Evolutionary conservation across 2,888 invertebrate species (phyloP).

Genomic region (Drosophila birchii): DNA sequence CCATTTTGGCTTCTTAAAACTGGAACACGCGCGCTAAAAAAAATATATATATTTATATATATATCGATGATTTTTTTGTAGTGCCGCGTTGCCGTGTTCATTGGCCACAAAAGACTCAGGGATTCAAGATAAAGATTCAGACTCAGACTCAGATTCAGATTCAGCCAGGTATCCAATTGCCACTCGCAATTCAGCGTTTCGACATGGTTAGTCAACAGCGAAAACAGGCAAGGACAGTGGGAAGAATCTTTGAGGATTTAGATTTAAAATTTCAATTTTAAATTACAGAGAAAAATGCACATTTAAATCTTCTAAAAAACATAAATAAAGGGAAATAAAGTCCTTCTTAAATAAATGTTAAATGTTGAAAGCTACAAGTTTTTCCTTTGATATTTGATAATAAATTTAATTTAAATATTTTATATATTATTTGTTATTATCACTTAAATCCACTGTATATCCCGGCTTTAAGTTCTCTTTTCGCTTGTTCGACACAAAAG

Average conservation of each 20-base stretch:
- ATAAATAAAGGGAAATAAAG: too few species aligned
- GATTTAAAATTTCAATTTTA: neutral
- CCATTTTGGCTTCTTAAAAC: constrained; percentile 31
- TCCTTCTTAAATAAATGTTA: too few species aligned
- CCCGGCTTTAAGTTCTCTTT: constrained; percentile 10
- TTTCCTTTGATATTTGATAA: too few species aligned
- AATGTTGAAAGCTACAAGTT: too few species aligned
- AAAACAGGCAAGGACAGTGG: constrained; percentile 43
- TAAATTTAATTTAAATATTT: too few species aligned
- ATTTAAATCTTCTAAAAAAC: too few species aligned
- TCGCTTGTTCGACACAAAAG: constrained; percentile 66
- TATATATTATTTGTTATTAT: too few species aligned
- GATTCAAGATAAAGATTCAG: constrained; percentile 38
- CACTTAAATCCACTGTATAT: constrained; percentile 52
- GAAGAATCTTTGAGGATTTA: neutral
- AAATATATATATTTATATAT: neutral
- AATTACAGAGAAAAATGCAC: too few species aligned
- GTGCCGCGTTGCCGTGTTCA: constrained; percentile 63
- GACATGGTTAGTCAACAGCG: constrained; percentile 64
- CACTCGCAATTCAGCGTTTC: constrained; percentile 54
- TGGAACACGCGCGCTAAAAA: constrained; percentile 41
- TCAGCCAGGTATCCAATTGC: constrained; percentile 73
- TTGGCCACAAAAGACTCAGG: constrained; percentile 59
- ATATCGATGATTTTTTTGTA: constrained; percentile 44
- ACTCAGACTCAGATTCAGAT: constrained; percentile 30